phyloP scores from a whole-genome alignment of 2,113 vertebrate genomes.

The Cacatua alba region DNA sequence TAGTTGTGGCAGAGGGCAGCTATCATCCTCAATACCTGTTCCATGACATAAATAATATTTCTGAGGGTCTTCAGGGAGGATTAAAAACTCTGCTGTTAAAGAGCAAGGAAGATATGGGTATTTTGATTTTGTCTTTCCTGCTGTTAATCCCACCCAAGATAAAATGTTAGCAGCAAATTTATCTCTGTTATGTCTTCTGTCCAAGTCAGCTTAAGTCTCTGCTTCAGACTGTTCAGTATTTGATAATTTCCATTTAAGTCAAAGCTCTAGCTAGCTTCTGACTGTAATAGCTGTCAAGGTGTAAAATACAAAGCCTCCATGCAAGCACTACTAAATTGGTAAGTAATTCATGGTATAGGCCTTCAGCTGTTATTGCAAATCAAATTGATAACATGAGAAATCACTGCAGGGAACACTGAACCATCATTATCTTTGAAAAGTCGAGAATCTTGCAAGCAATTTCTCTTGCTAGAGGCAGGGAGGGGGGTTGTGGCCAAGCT shows the following conservation, averaged over 20 bases:
- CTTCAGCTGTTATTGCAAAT: constrained; percentile 4
- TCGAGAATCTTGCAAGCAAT: background rate
- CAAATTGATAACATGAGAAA: background rate
- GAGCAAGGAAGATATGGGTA: constrained; percentile 22
- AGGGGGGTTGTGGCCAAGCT: background rate
- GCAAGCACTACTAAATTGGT: background rate
- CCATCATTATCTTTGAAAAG: background rate
- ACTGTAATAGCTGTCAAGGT: constrained; percentile 18
- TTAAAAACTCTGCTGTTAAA: constrained; percentile 40
- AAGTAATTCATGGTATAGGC: background rate
- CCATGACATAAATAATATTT: background rate
- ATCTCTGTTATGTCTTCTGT: constrained; percentile 73
- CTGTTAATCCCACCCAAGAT: constrained; percentile 23
- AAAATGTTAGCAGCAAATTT: constrained; percentile 42
- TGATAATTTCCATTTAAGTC: constrained; percentile 26
- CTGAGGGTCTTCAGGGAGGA: constrained; percentile 8
- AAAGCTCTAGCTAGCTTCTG: constrained; percentile 4
- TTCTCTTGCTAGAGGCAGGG: background rate
- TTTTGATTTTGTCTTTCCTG: constrained; percentile 45
- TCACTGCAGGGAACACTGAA: background rate
- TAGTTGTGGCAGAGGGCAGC: constrained; percentile 34
- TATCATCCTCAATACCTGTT: constrained; percentile 25
- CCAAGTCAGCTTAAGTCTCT: background rate
- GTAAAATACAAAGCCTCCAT: background rate
- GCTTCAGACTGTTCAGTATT: background rate